Base-by-base conservation (phyloP, 2,113 vertebrate genomes). In the Porphyrio hochstetteri region DNA sequence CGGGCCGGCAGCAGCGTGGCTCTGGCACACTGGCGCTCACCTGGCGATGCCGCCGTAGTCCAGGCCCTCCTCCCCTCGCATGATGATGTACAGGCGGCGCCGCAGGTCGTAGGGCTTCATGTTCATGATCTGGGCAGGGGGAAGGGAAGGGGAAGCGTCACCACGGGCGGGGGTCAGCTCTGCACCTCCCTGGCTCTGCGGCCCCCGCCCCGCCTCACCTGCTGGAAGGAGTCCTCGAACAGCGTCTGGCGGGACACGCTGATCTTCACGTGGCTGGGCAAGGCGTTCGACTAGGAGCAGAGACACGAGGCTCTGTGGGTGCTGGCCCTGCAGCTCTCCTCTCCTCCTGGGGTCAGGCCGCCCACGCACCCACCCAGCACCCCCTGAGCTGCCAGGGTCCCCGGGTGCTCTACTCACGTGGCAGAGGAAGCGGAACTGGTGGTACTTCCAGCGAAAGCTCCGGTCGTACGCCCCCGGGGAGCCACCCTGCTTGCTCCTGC, bases 391-490 rank as follows among this genome's bases (percentile, higher is more conserved):
- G 50, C 36, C 1, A 0, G 11, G 15, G 14, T 5, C 56, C 25
- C 27, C 2, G 1, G 44, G 80, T 0, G 1, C 90, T 17, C 52
- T 91, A 99, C 99, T 99, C 96, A 99, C 99, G 5, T 99, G 99
- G 97, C 99, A 99, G 63, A 99, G 98, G 97, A 99, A 99, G 80
- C 99, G 99, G 97, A 99, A 99, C 98, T 99, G 99, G 97, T 99
- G 99, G 97, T 99, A 99, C 94, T 99, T 99, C 99, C 99, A 99
- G 90, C 99, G 99, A 97, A 99, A 99, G 96, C 99, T 99, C 71
- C 99, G 98, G 96, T 99, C 99, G 0, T 99, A 99, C 0, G 99
- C 99, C 0, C 99, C 99, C 0, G 99, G 99, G 44, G 99, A 99
- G 5, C 99, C 99, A 0, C 98, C 99, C 65, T 99, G 99, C 61